Evolutionary conservation across 2,113 vertebrate species (phyloP).

Genomic region (Zosterops pallidus): DNA sequence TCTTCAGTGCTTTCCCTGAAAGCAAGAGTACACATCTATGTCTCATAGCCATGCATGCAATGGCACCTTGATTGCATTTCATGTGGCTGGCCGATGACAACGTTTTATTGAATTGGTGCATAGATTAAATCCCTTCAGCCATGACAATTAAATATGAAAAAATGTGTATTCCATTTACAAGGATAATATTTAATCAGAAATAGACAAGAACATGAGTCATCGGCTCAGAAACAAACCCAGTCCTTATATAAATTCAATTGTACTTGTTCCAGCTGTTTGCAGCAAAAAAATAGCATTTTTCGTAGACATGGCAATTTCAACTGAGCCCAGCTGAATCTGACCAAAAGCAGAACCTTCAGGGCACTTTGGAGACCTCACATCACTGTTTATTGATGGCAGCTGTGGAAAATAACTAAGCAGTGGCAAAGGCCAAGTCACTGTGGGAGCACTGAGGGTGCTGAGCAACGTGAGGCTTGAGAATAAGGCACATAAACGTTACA

Average conservation of each 20-base stretch:
- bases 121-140: slow-evolving; percentile 41
- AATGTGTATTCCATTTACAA: slow-evolving; percentile 26
- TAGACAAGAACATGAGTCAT: slow-evolving; percentile 57
- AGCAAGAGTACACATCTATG: neutral
- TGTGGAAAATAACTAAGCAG: neutral
- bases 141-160: slow-evolving; percentile 60
- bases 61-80: slow-evolving; percentile 24
- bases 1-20: neutral
- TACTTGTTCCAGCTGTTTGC: slow-evolving; percentile 48
- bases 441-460: neutral
- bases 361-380: neutral
- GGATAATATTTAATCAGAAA: slow-evolving; percentile 68
- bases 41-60: neutral
- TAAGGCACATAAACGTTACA: neutral
- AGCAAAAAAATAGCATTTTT: slow-evolving; percentile 6
- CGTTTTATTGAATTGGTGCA: slow-evolving; percentile 40
- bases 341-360: neutral
- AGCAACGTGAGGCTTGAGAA: neutral
- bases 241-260: slow-evolving; percentile 54
- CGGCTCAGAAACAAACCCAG: slow-evolving; percentile 44
- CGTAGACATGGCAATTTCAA: neutral
- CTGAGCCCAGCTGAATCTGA: neutral
- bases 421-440: neutral
- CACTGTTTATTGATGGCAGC: neutral
- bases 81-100: neutral